Base-by-base conservation (phyloP, 2,888 invertebrate species). In the Drepana falcataria region DNA sequence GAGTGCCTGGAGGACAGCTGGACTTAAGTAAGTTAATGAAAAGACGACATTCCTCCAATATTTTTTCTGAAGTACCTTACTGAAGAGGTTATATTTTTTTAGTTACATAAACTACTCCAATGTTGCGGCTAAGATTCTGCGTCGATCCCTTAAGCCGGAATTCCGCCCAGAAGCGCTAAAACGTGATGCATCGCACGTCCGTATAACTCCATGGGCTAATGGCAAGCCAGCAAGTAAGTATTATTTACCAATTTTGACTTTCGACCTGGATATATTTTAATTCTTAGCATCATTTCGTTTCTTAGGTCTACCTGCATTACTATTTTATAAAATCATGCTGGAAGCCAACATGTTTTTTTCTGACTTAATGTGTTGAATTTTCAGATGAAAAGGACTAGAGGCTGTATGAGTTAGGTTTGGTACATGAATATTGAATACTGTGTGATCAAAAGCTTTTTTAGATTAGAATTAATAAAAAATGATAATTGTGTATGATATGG, bases 101-200 rank as follows among this genome's bases (percentile, higher is more conserved):
- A 99, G 98, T 92, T 99, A 99, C 92, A 96, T 99, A 85, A 97
- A 97, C 91, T 99, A 96, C 88, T 99, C 98, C 57, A 96, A 95
- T 83, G 96, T 99, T 77, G 98, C 98, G 74, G 98, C 98, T 35
- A 94, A 93, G 75, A 91, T 96, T 54, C 88, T 98, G 56, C 93
- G 98, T 58, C 93, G 94, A 76, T 93, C 96, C 9, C 83, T 98
- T 67, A 98, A 98, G 83, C 83, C 94, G 1, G 96, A 97, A 49
- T 69, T 95, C 0, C 93, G 93, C 66, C 90, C 85, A 35, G 97
- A 96, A 35, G 97, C 97, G 41, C 68, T 91, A 35, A 96, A 95
- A 78, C 93, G 97, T 59, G 94, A 95, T 71, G 94, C 93, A 54
- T 93, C 94, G 53, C 92, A 94, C 69, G 94, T 98, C 56, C 96